Conservation (phyloP, 2,888 invertebrate species). For the Zelleria hepariella region DNA sequence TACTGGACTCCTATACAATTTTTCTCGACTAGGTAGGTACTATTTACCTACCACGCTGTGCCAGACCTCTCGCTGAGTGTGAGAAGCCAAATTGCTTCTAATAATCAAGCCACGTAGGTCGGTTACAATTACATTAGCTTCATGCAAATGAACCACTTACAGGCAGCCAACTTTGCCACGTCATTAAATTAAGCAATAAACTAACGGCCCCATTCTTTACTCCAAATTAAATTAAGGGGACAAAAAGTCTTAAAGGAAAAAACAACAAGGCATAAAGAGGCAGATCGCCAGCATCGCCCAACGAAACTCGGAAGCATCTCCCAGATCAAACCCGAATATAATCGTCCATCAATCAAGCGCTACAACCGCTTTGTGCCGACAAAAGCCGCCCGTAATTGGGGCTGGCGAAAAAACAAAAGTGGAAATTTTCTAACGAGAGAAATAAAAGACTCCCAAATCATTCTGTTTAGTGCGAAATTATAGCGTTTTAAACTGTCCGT, state of each 20-base stretch:
- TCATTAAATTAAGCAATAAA: slow-evolving; percentile 17
- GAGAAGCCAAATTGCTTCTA: neutral
- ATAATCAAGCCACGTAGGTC: neutral
- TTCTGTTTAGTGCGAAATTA: slow-evolving; percentile 69
- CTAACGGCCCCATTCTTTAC: slow-evolving; percentile 13
- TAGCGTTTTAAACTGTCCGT: slow-evolving; percentile 60
- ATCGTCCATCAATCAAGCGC: slow-evolving; percentile 64
- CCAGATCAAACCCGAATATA: slow-evolving; percentile 55
- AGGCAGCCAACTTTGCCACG: neutral
- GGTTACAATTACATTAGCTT: neutral
- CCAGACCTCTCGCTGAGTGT: neutral
- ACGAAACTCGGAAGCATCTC: slow-evolving; percentile 58
- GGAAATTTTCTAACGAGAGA: slow-evolving; percentile 64
- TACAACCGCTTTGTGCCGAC: slow-evolving; percentile 47
- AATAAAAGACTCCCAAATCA: slow-evolving; percentile 49
- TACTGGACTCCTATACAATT: too few relatives aligned
- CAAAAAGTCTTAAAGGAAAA: slow-evolving; percentile 20
- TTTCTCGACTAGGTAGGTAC: too few relatives aligned
- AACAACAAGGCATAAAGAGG: neutral
- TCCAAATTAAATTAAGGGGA: slow-evolving; percentile 24
- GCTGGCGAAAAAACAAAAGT: slow-evolving; percentile 61
- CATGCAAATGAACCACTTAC: neutral
- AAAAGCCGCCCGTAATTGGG: slow-evolving; percentile 50
- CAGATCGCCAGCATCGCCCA: slow-evolving; percentile 34
- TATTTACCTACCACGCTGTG: neutral